Base-by-base conservation (phyloP, 92 coral and sea anemone species). In the Epizoanthus rinbou region DNA sequence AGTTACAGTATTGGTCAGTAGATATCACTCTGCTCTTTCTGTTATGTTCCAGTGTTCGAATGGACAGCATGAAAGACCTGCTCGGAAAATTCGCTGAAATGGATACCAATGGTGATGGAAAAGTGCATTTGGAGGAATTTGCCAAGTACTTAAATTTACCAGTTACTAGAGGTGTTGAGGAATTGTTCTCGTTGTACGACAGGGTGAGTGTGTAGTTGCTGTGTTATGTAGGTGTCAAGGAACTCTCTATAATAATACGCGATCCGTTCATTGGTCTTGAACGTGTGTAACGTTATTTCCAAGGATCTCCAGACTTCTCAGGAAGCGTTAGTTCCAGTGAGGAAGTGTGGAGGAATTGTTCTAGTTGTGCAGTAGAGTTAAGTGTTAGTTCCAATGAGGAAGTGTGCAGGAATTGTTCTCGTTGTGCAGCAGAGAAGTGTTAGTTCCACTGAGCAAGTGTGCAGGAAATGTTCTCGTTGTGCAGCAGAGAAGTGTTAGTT, bases 1-100 rank as follows among this genome's bases (percentile, higher is more conserved):
- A 33, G 73, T 54, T 9, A 11, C 31, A 22, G 17, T 35, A 8
- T 35, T 25, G 66, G 4, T 28, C 8, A 11, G 45, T 47, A 47
- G 54, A 47, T 10, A 47, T 8, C 54, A 9, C 31, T 11, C 47
- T 31, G 68, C 23, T 33, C n/a, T 4, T 67, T 22, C 13, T 24
- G 22, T 33, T 45, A 56, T 35, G 68, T 62, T 68, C 17, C 82
- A 92, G 97, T 73, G 90, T 92, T 47, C 84, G 88, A 37, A 66
- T 92, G 74, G 94, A 90, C 79, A 92, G 94, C 70, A 92, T 92
- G 97, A 92, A 90, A 76, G 93, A 92, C 68, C 75, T 92, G 53
- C 81, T 92, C 56, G 88, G 74, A 14, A 90, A 75, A 60, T 92
- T 90, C 80, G 90, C 97, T 3, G 92, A 90, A 64, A 90, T 92